Conservation (phyloP, 92 coral and sea anemone species). For the Epizoanthus illoricatus region DNA sequence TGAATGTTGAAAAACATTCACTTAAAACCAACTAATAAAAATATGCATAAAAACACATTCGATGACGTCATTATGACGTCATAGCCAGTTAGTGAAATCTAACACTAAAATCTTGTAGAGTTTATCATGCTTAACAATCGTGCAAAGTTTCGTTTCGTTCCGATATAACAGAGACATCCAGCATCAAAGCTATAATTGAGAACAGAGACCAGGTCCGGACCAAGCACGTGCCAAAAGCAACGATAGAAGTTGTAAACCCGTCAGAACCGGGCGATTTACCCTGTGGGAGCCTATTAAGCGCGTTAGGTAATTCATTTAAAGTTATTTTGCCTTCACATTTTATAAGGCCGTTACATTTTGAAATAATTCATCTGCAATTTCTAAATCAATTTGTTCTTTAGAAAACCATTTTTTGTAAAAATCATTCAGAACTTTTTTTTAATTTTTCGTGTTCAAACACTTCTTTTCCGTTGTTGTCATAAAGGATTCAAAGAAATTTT, state of each 20-base stretch:
- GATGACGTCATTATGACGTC: no score
- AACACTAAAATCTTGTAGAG: no score
- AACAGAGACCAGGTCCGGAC: not conserved
- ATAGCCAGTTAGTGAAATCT: no score
- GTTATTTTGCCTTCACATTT: not conserved
- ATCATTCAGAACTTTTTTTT: no score
- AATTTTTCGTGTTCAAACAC: no score
- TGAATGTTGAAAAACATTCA: no score
- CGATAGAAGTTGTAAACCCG: not conserved
- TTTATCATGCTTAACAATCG: no score
- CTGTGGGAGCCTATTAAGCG: not conserved
- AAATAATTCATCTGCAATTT: not conserved
- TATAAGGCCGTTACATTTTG: conserved; percentile 4
- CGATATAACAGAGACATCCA: not conserved
- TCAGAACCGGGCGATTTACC: not conserved
- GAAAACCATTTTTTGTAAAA: not conserved
- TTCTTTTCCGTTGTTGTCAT: no score
- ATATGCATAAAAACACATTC: no score
- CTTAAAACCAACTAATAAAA: no score
- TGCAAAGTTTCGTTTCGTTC: no score
- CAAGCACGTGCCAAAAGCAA: not conserved
- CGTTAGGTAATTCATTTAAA: not conserved
- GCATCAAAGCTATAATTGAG: not conserved
- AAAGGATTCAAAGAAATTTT: no score
- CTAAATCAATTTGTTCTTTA: not conserved